Evolutionary conservation across 2,113 vertebrate genomes (phyloP).

Genomic region (Microcebus murinus): DNA sequence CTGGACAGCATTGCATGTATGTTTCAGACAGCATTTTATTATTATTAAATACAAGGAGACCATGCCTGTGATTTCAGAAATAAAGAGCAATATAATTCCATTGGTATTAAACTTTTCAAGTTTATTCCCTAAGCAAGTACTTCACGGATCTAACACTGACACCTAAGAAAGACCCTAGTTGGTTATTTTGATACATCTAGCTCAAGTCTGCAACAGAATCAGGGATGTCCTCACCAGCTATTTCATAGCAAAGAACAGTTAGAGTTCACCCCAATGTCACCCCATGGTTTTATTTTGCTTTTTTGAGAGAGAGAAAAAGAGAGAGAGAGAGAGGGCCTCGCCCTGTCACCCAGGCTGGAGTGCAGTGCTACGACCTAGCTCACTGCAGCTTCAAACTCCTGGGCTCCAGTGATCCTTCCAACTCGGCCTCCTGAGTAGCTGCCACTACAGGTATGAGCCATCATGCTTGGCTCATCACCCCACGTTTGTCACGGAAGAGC

Average conservation of each 20-base stretch:
- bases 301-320: background rate
- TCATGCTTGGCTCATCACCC: background rate
- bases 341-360: background rate
- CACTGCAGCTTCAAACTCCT: background rate
- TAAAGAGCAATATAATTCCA: background rate
- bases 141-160: background rate
- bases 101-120: background rate
- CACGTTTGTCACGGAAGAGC: no score
- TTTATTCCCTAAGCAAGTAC: background rate
- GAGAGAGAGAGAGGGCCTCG: background rate
- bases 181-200: background rate
- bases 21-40: background rate
- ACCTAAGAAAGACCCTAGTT: background rate
- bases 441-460: background rate
- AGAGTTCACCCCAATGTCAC: background rate
- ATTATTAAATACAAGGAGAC: background rate
- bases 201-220: background rate
- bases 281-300: background rate
- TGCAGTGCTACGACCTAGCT: background rate
- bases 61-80: background rate
- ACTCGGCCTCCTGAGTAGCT: background rate
- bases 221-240: background rate
- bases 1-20: accelerated
- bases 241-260: background rate
- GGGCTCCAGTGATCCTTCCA: background rate